Evolutionary conservation across 2,797 vertebrate genomes (phyloP), one percentile per base, ranked within the genome.

Genomic region (Macroramphosus scolopax): DNA sequence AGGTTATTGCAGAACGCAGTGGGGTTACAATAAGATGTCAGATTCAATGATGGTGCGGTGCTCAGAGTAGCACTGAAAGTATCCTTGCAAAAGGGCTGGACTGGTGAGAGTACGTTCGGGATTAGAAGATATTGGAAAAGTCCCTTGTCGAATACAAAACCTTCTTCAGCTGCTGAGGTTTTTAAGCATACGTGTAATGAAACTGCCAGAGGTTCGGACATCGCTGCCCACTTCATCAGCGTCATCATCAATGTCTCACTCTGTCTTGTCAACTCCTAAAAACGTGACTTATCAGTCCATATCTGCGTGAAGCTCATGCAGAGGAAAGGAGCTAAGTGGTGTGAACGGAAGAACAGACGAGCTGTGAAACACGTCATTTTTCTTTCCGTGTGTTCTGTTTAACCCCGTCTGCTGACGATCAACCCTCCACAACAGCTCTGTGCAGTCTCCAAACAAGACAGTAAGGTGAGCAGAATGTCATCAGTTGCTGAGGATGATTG

Each of bases 1-100:
- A 71, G 63, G 49, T 68, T 78, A 63, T 69, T 67, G 70, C 58
- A 26, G 40, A 53, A 38, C 12, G 6, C 41, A 22, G 60, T 1
- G 1, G 51, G 51, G 59, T 62, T 78, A 68, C 70, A 68, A 43
- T 47, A 63, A 72, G 46, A 68, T 59, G 77, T 75, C 47, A 47
- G 44, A 64, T 41, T 54, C 49, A 51, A 51, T 72, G 57, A 61
- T 28, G 41, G 32, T 32, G 51, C 15, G 8, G 16, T 0, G 18
- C 17, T 61, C 32, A 31, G 29, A 44, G 28, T 38, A 37, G 24
- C 29, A 50, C 12, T 39, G 47, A 53, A 52, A 40, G 40, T 57
- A 56, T 64, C 47, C 41, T 22, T 51, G 26, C 38, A 34, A 5
- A 15, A n/a, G n/a, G n/a, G n/a, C n/a, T n/a, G n/a, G n/a, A n/a